A percentile compares a stretch with the other conserved stretches of the same genome.
These are phyloP conservation scores for Setophaga coronata DNA, from an alignment of 2,113 vertebrate genomes.

Conservation along the genomic window DNA sequence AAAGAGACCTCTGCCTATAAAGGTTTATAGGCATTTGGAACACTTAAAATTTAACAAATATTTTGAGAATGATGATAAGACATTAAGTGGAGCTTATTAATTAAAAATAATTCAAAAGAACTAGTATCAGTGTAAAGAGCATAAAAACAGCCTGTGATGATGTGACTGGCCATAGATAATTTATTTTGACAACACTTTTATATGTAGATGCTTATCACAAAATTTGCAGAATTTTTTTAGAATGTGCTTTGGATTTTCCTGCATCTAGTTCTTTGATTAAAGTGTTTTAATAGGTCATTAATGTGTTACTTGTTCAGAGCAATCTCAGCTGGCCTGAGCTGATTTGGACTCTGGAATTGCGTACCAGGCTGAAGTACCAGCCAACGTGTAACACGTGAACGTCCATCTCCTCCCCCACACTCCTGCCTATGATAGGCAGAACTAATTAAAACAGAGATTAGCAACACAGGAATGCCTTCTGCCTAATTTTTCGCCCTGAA, in stretches of 20 bases:
- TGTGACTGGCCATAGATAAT: neutral
- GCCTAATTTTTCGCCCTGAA: slow-evolving; percentile 14
- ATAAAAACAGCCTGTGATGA: neutral
- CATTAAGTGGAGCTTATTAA: neutral
- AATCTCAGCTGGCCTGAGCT: neutral
- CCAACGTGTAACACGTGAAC: neutral
- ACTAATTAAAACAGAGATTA: slow-evolving; percentile 17
- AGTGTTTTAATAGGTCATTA: neutral
- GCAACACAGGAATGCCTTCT: neutral
- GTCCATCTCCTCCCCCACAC: neutral
- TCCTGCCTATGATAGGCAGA: neutral
- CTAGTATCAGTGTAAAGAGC: neutral
- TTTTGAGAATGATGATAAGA: neutral
- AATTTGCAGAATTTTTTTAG: neutral
- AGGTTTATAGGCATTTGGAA: neutral
- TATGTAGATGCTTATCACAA: neutral
- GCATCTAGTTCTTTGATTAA: neutral
- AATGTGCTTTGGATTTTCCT: neutral
- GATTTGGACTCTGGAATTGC: slow-evolving; percentile 29
- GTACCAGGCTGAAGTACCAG: neutral
- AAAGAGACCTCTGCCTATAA: neutral
- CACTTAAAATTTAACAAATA: neutral
- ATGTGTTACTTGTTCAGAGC: neutral
- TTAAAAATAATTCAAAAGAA: neutral
- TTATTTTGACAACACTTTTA: neutral